Evolutionary conservation across 1,140 invertebrate genomes (phyloP), one percentile per base, ranked within the genome.

Genomic region (Sarcophaga peregrina): DNA sequence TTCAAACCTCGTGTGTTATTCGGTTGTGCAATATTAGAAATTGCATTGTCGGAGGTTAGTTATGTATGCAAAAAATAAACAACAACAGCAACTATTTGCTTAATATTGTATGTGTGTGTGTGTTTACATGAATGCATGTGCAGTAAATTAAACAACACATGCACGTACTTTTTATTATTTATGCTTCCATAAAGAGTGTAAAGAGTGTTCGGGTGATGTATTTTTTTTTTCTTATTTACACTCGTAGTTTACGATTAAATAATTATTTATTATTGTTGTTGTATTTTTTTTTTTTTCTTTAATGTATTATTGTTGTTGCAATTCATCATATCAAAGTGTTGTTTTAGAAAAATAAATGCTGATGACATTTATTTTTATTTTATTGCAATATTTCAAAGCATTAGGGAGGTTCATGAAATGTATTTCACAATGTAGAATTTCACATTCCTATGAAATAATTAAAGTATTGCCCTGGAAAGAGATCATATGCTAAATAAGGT

Each of bases 31-130:
- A 17, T 83, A 82, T 81, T 83, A 82, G 83, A 54, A 76, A 78
- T 72, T 82, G 85, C 84, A 87, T 89, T 89, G 87, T 89, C 87
- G 87, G 87, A 89, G 87, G 87, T 89, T 89, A 89, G 87, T 87
- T 86, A 83, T 82, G 62, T 58, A 45, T 37, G 17, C 4, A 47
- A 58, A n/a, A 68, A 68, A 37, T n/a, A 47, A 82, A 62, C 47
- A 54, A 80, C 78, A 80, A 50, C n/a, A 58, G 25, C 78, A 54
- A 58, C 50, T 15, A 48, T 48, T 78, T 17, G 47, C 20, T 37
- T 37, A 37, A 37, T 37, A 37, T 37, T 37, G 25, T 45, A 48
- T 48, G 72, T 25, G 45, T 74, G 25, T 25, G 72, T n/a, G n/a
- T n/a, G n/a, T n/a, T 2, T 37, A 37, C 25, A 37, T 2, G 4